These are phyloP conservation scores for Eurytoma californica DNA, from an alignment of 2,888 invertebrate genomes.

Conservation along the genomic window DNA sequence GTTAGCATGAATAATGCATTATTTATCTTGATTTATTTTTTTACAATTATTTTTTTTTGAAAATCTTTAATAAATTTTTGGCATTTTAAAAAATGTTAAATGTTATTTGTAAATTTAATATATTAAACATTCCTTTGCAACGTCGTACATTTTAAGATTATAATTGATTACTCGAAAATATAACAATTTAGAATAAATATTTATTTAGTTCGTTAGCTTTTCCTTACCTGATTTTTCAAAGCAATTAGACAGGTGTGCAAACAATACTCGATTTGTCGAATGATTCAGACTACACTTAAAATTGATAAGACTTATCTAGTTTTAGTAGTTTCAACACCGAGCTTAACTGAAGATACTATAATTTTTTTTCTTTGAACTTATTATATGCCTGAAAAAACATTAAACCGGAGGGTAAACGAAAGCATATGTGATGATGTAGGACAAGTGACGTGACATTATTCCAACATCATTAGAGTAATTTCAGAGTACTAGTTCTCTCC, in stretches of 20 bases:
- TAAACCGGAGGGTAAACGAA: background rate
- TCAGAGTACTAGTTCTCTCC: conserved; percentile 34
- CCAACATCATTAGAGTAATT: conserved; percentile 15
- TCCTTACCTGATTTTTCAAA: background rate
- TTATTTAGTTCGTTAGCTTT: background rate
- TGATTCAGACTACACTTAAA: conserved; percentile 2
- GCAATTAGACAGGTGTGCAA: conserved; percentile 26
- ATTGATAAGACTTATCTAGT: conserved; percentile 41
- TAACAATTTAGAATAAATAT: no score
- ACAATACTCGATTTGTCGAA: background rate
- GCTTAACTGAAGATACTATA: background rate
- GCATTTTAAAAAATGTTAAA: no score
- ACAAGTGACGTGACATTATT: background rate
- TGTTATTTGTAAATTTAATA: no score
- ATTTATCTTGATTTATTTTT: background rate
- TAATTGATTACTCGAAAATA: no score
- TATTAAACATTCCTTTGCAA: no score
- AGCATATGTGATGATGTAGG: background rate
- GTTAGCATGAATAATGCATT: background rate
- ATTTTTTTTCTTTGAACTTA: conserved; percentile 5
- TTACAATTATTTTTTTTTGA: background rate
- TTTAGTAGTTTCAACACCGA: background rate
- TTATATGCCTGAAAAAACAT: background rate
- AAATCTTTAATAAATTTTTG: no score
- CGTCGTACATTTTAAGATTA: background rate